Evolutionary conservation across 2,888 invertebrate genomes (phyloP).

Genomic region (Pantelozetes paolii): DNA sequence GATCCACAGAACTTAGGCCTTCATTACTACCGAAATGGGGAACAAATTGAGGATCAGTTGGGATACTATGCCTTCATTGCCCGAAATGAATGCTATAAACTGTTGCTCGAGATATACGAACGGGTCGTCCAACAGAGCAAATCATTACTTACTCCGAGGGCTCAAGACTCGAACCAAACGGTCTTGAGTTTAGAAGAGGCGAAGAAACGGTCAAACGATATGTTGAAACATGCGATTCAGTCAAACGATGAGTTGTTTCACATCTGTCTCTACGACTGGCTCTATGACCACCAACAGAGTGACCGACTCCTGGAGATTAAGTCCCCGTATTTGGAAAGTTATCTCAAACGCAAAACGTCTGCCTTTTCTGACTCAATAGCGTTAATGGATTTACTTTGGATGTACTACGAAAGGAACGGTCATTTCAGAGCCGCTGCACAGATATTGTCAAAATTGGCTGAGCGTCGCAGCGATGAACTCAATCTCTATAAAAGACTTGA

Average conservation of each 20-base stretch:
- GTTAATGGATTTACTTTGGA: conserved; percentile 83
- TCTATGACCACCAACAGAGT: conserved; percentile 60
- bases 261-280: conserved; percentile 87
- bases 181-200: conserved; percentile 47
- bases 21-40: conserved; percentile 79
- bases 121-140: conserved; percentile 47
- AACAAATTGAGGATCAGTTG: conserved; percentile 73
- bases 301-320: conserved; percentile 57
- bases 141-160: conserved; percentile 34
- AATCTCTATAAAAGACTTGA: conserved; percentile 74
- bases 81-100: conserved; percentile 83
- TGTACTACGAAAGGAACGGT: conserved; percentile 85
- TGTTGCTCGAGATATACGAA: conserved; percentile 66
- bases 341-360: conserved; percentile 58
- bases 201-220: conserved; percentile 53
- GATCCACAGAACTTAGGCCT: conserved; percentile 83
- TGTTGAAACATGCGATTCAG: conserved; percentile 55
- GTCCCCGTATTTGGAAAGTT: conserved; percentile 68
- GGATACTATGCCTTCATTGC: conserved; percentile 65
- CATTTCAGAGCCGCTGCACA: conserved; percentile 89
- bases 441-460: conserved; percentile 80
- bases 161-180: conserved; percentile 29
- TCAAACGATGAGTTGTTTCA: conserved; percentile 80
- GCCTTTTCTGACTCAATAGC: conserved; percentile 59
- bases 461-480: conserved; percentile 64